Evolutionary conservation across 2,113 vertebrate genomes (phyloP).

Genomic region (Girardinichthys multiradiatus): DNA sequence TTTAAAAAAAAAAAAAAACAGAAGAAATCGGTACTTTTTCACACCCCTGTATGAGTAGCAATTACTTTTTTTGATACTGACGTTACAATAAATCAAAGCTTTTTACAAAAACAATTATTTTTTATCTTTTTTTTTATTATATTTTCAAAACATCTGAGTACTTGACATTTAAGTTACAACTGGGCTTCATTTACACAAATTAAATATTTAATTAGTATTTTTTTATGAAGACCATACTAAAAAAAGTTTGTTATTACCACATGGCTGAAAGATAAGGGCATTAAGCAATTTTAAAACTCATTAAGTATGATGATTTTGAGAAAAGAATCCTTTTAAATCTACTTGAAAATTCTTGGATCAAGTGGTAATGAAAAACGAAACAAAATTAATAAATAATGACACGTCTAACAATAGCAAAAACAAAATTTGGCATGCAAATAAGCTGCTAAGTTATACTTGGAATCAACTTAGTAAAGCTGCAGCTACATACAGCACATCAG

Average conservation of each 20-base stretch:
- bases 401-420: slow-evolving; percentile 42
- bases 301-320: slow-evolving; percentile 3
- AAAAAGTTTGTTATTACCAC: slow-evolving; percentile 25
- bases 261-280: slow-evolving; percentile 1
- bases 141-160: not conserved
- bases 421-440: slow-evolving; percentile 55
- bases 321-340: slow-evolving; percentile 23
- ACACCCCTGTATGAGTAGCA: not conserved
- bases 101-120: not conserved
- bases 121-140: not conserved
- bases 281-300: slow-evolving; percentile 22
- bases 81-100: not conserved
- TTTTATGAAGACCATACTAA: slow-evolving; percentile 26
- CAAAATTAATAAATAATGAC: slow-evolving; percentile 70
- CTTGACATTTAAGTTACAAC: slow-evolving; percentile 7
- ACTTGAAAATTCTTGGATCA: slow-evolving; percentile 54
- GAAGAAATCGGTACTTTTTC: not conserved
- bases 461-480: slow-evolving; percentile 42
- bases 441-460: slow-evolving; percentile 56
- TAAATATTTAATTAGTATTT: slow-evolving; percentile 5
- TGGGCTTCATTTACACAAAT: slow-evolving; percentile 21
- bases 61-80: not conserved
- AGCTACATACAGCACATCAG: slow-evolving; percentile 33
- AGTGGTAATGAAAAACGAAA: slow-evolving; percentile 36
- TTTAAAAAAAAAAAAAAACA: not conserved